phyloP scores from a whole-genome alignment of 2,797 vertebrate genomes.

The Rhabdophis nuchalis region DNA sequence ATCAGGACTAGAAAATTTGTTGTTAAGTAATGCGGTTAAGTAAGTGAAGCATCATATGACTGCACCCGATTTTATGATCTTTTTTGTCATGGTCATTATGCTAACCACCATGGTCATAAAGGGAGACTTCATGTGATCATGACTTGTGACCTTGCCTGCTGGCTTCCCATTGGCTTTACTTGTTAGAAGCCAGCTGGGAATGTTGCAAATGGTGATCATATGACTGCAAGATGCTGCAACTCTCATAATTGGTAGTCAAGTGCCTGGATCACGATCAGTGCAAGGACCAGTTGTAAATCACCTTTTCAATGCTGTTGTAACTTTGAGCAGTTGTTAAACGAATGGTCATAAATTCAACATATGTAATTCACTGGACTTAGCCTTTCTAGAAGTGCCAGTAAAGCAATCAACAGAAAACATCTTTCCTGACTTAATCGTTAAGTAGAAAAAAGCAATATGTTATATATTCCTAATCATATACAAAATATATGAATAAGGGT shows the following conservation, averaged over 20 bases:
- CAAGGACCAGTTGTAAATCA: background rate
- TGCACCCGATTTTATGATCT: background rate
- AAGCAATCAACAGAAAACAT: background rate
- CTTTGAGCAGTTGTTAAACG: background rate
- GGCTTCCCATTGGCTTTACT: background rate
- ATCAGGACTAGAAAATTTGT: background rate
- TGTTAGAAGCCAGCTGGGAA: background rate
- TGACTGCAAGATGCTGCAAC: background rate
- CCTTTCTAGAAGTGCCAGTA: background rate
- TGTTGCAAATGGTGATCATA: background rate
- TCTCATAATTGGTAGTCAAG: background rate
- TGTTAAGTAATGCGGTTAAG: background rate
- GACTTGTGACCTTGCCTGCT: background rate
- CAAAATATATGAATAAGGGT: background rate
- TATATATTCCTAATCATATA: background rate
- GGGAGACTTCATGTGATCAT: background rate
- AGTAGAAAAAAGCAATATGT: background rate
- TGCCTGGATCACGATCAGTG: background rate
- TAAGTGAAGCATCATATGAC: background rate
- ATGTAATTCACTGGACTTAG: background rate
- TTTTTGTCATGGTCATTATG: background rate
- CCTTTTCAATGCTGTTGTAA: background rate
- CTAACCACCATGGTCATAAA: background rate
- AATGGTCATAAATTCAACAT: background rate
- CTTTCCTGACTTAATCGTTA: background rate